Evolutionary conservation across 2,797 vertebrate genomes (phyloP).

Genomic region (Malurus splendens): DNA sequence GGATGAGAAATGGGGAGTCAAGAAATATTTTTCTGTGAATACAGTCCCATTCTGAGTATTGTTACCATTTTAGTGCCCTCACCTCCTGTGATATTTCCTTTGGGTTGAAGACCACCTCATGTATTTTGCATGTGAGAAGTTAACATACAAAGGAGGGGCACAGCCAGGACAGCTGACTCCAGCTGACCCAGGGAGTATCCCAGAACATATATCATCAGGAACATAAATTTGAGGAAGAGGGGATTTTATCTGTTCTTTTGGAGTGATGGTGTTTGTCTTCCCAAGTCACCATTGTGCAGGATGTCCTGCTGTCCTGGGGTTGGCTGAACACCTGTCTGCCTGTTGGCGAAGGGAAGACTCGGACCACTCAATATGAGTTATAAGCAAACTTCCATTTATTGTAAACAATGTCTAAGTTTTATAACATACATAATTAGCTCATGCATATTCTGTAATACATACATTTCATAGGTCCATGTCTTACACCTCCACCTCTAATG

Average conservation of each 20-base stretch:
- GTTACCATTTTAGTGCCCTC: background rate
- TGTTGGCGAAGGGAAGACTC: no score
- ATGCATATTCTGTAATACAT: no score
- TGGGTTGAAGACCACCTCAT: background rate
- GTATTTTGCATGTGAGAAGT: background rate
- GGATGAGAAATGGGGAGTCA: background rate
- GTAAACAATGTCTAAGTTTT: no score
- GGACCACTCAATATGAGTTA: no score
- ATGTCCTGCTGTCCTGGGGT: background rate
- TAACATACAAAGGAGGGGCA: background rate
- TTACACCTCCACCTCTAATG: no score
- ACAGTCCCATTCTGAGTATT: background rate
- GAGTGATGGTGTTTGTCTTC: background rate
- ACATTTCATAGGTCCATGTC: no score
- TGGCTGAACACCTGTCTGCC: background rate
- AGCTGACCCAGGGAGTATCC: background rate
- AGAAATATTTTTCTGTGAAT: background rate
- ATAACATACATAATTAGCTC: no score
- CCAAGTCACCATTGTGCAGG: accelerated
- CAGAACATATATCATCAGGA: background rate
- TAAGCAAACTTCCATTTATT: no score
- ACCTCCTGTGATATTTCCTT: background rate
- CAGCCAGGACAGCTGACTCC: background rate
- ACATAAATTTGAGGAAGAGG: background rate
- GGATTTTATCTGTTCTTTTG: background rate